Percentiles rank a stretch among this genome's conserved stretches.
phyloP scores from a whole-genome alignment of 2,888 invertebrate genomes.

The Leucoma salicis region DNA sequence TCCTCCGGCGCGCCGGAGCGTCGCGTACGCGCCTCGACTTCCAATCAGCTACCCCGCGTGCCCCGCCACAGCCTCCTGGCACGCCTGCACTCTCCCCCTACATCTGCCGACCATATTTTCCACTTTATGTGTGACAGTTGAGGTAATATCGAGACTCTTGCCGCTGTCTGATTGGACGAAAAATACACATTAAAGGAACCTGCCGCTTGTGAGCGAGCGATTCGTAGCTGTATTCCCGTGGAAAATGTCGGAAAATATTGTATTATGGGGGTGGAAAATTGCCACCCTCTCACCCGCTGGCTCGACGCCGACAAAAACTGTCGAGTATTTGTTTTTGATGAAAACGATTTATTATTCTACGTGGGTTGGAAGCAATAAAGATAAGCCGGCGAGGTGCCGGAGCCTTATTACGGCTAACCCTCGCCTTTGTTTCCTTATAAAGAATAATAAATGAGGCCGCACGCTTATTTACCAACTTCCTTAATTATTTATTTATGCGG shows the following conservation, averaged over 20 bases:
- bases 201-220: slow-evolving; percentile 79
- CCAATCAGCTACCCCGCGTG: slow-evolving; percentile 52
- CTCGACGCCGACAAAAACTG: slow-evolving; percentile 82
- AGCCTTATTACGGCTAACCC: slow-evolving; percentile 83
- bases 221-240: slow-evolving; percentile 82
- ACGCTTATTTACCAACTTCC: slow-evolving; percentile 80
- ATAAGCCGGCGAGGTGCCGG: slow-evolving; percentile 82
- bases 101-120: slow-evolving; percentile 83
- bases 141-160: slow-evolving; percentile 83
- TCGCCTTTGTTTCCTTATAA: slow-evolving; percentile 83
- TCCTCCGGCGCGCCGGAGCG: slow-evolving; percentile 78
- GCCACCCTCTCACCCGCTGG: slow-evolving; percentile 79
- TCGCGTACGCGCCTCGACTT: slow-evolving; percentile 77
- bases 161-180: slow-evolving; percentile 83
- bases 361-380: slow-evolving; percentile 83
- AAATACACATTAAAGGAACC: slow-evolving; percentile 83
- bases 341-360: slow-evolving; percentile 83
- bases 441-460: slow-evolving; percentile 82
- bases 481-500: slow-evolving; percentile 80
- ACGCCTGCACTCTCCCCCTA: slow-evolving; percentile 57
- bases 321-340: slow-evolving; percentile 83
- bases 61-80: slow-evolving; percentile 22
- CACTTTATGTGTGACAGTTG: slow-evolving; percentile 84
- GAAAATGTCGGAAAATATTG: slow-evolving; percentile 83
- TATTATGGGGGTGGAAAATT: slow-evolving; percentile 82